Evolutionary conservation across 2,113 vertebrate genomes (phyloP).

Genomic region (Pseudorasbora parva): DNA sequence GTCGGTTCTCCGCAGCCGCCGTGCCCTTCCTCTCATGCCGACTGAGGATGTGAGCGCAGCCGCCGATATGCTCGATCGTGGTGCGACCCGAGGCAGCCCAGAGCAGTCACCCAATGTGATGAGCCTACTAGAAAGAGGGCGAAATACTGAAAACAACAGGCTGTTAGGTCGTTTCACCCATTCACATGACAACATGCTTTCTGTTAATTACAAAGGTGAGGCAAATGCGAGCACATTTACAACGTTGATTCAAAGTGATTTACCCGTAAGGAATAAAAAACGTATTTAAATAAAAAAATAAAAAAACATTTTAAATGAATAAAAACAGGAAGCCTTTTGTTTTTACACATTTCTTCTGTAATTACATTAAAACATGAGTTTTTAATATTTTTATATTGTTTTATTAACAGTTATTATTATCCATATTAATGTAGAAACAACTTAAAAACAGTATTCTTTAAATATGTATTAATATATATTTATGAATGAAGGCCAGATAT

Average conservation of each 20-base stretch:
- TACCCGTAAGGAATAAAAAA: no score
- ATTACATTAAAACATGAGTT: no score
- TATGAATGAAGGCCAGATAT: no score
- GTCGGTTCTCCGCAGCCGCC: not conserved
- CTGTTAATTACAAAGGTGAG: slow-evolving; percentile 8
- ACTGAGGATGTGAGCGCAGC: slow-evolving; percentile 26
- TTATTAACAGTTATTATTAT: no score
- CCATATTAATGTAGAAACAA: no score
- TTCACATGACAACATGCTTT: not conserved
- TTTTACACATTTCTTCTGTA: no score
- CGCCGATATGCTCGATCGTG: slow-evolving; percentile 9
- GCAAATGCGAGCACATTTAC: not conserved
- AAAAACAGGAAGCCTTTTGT: no score
- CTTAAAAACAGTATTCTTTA: no score
- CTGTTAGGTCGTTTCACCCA: not conserved
- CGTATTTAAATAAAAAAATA: no score
- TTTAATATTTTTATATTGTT: no score
- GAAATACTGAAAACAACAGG: not conserved
- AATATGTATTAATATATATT: no score
- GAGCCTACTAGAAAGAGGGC: not conserved
- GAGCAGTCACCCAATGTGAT: slow-evolving; percentile 8
- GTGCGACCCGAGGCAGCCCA: not conserved
- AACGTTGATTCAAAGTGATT: not conserved
- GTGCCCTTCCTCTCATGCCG: slow-evolving; percentile 18
- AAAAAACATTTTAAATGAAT: no score